These are phyloP conservation scores for Hydra vulgaris DNA, from an alignment of 30 jellyfish, hydroid and myxozoan genomes.

Conservation along the genomic window DNA sequence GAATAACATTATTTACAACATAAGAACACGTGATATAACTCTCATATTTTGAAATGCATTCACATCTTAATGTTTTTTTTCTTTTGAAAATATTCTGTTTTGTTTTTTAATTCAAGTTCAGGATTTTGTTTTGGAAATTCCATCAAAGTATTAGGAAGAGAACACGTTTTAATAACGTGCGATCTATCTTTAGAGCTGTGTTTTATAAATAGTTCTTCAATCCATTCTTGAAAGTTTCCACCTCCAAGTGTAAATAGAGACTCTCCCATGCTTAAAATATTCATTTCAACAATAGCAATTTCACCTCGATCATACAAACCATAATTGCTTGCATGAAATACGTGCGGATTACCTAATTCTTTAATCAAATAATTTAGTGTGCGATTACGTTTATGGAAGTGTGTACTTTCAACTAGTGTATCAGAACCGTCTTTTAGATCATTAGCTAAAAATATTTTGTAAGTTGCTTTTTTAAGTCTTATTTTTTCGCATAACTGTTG, in stretches of 20 bases:
- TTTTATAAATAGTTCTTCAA: slow-evolving; percentile 50
- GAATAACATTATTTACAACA: no score
- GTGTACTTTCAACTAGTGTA: slow-evolving; percentile 38
- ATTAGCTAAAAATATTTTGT: slow-evolving; percentile 54
- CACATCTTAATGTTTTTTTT: no score
- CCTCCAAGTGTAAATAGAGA: slow-evolving; percentile 85
- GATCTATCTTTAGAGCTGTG: slow-evolving; percentile 70
- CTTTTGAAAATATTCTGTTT: no score
- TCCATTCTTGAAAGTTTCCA: slow-evolving; percentile 92
- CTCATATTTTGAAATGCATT: no score
- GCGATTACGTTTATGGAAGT: slow-evolving; percentile 39
- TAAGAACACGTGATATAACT: no score
- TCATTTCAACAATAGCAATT: slow-evolving; percentile 87
- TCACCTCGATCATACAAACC: slow-evolving; percentile 75
- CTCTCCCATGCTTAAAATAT: slow-evolving; percentile 84
- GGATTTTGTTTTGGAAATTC: not conserved
- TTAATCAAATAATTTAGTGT: slow-evolving; percentile 7
- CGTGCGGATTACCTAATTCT: slow-evolving; percentile 15
- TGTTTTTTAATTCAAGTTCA: no score
- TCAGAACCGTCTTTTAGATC: slow-evolving; percentile 90
- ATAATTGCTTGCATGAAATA: slow-evolving; percentile 41
- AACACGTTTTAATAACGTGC: slow-evolving; percentile 46
- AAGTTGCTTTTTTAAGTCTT: slow-evolving; percentile 6
- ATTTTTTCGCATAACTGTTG: slow-evolving; percentile 31
- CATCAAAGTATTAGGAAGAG: not conserved